Evolutionary conservation across 2,113 vertebrate genomes (phyloP), one percentile per base, ranked within the genome.

Genomic region (Sinocyclocheilus anshuiensis): DNA sequence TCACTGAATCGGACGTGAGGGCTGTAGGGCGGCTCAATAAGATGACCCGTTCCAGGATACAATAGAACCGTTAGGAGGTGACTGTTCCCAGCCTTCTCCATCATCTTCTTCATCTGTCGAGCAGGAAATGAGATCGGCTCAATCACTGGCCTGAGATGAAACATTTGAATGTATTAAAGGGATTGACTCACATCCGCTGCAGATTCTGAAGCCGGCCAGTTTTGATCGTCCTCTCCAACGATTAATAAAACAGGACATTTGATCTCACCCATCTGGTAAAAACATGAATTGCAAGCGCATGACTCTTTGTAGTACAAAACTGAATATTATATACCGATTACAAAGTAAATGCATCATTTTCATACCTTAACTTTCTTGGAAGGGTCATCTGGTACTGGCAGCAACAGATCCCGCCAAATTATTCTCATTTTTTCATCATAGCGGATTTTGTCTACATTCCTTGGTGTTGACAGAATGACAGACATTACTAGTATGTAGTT

Each of bases 191-290:
- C 95, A 36, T 96, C 94, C 48, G 84, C 9, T 29, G 94, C 93
- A 71, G 93, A 95, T 75, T 95, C 95, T 0, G 6, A 0, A 10
- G 94, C 13, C 0, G 94, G 89, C 91, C 92, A 94, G 91, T 93
- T 96, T 82, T 95, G 93, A 89, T 96, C 95, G 33, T 96, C 95
- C 61, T 94, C 92, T 4, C 94, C 94, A 15, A 92, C 91, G 5
- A 95, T 85, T 69, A 95, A 53, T 88, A 95, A 12, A 82, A 96
- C 78, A 59, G 95, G 94, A 89, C 93, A 93, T 83, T 77, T 83
- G 26, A 96, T 74, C 33, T 63, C 83, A 24, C 93, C 93, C 76
- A 96, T 74, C 95, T 95, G 88, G 36, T 59, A n/a, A 87, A 82
- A 77, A 83, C n/a, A 75, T 39, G 20, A 81, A 81, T 10, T 48